These are phyloP conservation scores for Erpornis zantholeuca DNA, from an alignment of 2,113 vertebrate species.

Conservation along the genomic window DNA sequence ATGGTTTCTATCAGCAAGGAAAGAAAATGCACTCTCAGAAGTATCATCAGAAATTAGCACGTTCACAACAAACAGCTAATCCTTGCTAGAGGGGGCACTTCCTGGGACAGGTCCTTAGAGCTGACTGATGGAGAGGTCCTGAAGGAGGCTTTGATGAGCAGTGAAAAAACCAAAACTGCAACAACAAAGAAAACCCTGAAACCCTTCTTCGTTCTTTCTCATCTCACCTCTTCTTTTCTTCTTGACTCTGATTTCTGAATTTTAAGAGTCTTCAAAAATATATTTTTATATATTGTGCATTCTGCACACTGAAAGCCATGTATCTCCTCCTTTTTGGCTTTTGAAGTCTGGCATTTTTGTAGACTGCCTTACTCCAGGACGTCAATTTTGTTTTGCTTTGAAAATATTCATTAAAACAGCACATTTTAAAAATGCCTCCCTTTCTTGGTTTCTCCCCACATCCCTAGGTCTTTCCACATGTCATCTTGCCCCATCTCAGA, in stretches of 20 bases:
- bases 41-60: neutral
- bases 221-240: constrained; percentile 29
- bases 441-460: neutral
- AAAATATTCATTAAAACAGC: neutral
- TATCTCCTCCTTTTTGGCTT: neutral
- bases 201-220: neutral
- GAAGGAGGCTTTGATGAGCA: neutral
- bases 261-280: neutral
- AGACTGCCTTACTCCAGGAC: neutral
- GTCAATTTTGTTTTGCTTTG: constrained; percentile 12
- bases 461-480: neutral
- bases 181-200: constrained; percentile 37
- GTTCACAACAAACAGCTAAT: neutral
- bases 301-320: neutral
- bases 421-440: neutral
- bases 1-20: neutral
- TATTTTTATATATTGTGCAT: neutral
- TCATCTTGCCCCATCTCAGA: neutral
- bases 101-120: neutral
- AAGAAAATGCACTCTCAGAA: neutral
- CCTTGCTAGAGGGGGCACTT: neutral
- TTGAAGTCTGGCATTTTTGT: constrained; percentile 28
- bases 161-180: neutral
- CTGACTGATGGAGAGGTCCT: neutral
- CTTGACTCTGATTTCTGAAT: constrained; percentile 6